Base-by-base conservation (phyloP, 1,140 invertebrate genomes). In the Aethina tumida region DNA sequence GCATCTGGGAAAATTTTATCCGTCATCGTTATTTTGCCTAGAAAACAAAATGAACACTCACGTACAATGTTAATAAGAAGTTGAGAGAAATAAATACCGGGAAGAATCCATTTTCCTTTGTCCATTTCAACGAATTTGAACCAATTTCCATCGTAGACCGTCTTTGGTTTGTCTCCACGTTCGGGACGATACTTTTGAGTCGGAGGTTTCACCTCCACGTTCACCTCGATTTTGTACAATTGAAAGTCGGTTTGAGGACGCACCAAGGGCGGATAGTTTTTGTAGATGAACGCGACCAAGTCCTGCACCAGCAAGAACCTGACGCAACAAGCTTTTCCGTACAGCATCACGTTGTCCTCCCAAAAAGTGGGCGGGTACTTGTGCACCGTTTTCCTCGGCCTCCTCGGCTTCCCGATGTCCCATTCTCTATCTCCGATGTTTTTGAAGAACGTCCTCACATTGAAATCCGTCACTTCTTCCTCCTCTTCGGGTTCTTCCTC, bases 101-200 rank as follows among this genome's bases (percentile, higher is more conserved):
- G 45, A 2, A 60, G 24, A 14, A 60, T 63, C 57, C 58, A 59
- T 24, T 38, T 49, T 8, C 56, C 56, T 15, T 48, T 24, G 8
- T 57, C 52, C 8, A 60, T 35, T 31, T 59, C 55, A 13, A 43
- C 45, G 25, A 60, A 62, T 15, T 51, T 42, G 24, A 57, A 48
- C 58, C 58, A 62, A 33, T 58, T 45, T 5, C 56, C 58, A 5
- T 30, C 31, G 27, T 49, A 48, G 2, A 37, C 35, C 26, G 56
- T 47, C 22, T 35, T 25, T 19, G 35, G 26, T 30, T 49, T 35
- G 16, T 46, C 44, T 4, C 13, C 13, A n/a, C n/a, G n/a, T 8
- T 45, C 39, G 3, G 47, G 43, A 35, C 55, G 45, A 10, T 43
- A 50, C 6, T 53, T 51, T 13, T 47, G 21, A 17, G 40, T 31